phyloP scores from a whole-genome alignment of 2,888 invertebrate genomes.

The Hirtodrosophila trivittata region DNA sequence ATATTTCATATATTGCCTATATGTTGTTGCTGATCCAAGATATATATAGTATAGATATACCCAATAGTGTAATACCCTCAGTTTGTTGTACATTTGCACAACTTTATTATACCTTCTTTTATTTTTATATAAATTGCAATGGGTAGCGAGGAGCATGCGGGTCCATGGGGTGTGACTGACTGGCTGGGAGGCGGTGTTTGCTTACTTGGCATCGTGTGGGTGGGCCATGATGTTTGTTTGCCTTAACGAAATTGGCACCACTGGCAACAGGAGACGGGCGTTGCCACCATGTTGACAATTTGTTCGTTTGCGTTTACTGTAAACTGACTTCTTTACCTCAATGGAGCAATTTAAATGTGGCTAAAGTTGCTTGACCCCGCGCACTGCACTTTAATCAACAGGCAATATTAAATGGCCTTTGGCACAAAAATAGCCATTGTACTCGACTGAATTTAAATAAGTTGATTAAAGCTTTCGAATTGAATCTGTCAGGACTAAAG shows the following conservation, averaged over 20 bases:
- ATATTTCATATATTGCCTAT: too few species aligned
- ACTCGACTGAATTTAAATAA: constrained; percentile 1
- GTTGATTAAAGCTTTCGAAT: neutral
- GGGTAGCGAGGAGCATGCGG: neutral
- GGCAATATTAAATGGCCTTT: constrained; percentile 6
- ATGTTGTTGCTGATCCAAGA: too few species aligned
- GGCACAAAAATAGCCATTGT: neutral
- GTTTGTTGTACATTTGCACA: too few species aligned
- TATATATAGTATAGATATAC: too few species aligned
- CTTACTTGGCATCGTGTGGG: constrained; percentile 2
- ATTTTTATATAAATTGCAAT: neutral
- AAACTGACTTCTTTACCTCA: constrained; percentile 65
- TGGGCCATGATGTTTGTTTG: constrained; percentile 55
- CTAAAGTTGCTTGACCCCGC: constrained; percentile 58
- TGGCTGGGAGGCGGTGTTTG: constrained; percentile 27
- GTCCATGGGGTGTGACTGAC: neutral
- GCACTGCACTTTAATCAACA: constrained; percentile 20
- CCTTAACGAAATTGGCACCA: constrained; percentile 69
- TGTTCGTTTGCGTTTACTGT: constrained; percentile 51
- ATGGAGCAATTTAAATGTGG: constrained; percentile 63
- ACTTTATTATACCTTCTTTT: too few species aligned
- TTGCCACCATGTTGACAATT: constrained; percentile 68
- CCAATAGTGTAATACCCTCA: too few species aligned
- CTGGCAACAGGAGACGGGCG: constrained; percentile 27
- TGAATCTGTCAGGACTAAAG: neutral